Conservation (phyloP, 2,888 invertebrate genomes). For the Blomia tropicalis region DNA sequence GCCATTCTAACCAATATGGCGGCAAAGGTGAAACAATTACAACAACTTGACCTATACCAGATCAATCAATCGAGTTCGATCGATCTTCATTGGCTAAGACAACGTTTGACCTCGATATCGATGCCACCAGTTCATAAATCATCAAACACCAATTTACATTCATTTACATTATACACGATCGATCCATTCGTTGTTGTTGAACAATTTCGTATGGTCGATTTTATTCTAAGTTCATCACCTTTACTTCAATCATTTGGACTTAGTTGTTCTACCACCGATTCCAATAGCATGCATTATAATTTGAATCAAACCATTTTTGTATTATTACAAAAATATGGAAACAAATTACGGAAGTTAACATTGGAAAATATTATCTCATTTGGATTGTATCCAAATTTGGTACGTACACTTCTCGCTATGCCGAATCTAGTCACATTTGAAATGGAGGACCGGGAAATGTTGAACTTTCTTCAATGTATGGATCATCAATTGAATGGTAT, state of each 20-base stretch:
- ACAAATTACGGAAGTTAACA: neutral
- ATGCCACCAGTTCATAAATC: neutral
- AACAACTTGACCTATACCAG: constrained; percentile 6
- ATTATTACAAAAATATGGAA: neutral
- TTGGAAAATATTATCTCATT: constrained; percentile 1
- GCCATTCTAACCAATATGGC: constrained; percentile 1
- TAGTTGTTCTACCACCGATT: neutral
- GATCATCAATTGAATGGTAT: neutral
- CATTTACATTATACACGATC: neutral
- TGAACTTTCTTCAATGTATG: neutral
- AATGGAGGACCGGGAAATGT: constrained; percentile 2
- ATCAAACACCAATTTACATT: neutral
- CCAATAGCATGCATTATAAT: neutral
- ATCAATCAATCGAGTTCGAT: neutral
- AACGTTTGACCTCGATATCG: neutral
- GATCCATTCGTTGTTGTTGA: neutral
- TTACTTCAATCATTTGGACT: neutral
- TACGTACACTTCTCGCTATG: neutral
- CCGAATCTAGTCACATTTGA: neutral
- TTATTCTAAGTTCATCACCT: neutral
- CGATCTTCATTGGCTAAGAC: constrained; percentile 6
- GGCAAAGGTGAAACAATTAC: neutral
- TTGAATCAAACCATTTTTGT: constrained; percentile 10
- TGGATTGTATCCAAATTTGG: neutral
- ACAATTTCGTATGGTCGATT: constrained; percentile 2